These are phyloP conservation scores for Chrysopa pallens DNA, from an alignment of 1,140 invertebrate species.

Conservation along the genomic window DNA sequence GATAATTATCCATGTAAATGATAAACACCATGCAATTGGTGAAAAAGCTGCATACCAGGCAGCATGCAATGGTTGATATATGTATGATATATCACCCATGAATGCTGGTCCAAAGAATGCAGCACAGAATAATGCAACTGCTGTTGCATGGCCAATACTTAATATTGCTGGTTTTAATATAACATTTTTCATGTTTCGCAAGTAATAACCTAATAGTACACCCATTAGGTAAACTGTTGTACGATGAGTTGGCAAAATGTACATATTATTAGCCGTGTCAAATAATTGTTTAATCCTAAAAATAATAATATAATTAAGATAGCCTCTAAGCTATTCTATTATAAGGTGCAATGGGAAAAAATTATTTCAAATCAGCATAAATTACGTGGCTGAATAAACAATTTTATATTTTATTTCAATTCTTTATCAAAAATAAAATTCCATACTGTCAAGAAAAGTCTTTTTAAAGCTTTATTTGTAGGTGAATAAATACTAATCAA, in stretches of 20 bases:
- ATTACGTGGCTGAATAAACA: no score
- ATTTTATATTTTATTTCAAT: no score
- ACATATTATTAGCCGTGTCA: constrained; percentile 49
- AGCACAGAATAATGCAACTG: constrained; percentile 21
- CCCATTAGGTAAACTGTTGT: constrained; percentile 55
- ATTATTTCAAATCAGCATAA: no score
- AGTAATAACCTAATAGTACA: constrained; percentile 38
- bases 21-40: constrained; percentile 47
- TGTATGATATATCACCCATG: constrained; percentile 45
- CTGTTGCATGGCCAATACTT: constrained; percentile 23
- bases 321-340: no score
- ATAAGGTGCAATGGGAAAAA: no score
- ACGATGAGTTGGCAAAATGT: constrained; percentile 47
- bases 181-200: constrained; percentile 26
- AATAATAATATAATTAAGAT: no score
- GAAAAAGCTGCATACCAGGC: constrained; percentile 51
- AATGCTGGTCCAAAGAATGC: constrained; percentile 39
- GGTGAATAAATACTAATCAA: no score
- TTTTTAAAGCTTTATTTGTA: no score
- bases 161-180: constrained; percentile 19
- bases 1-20: constrained; percentile 46
- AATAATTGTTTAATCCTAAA: constrained; percentile 44
- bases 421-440: no score
- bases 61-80: constrained; percentile 42
- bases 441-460: no score